These are phyloP conservation scores for Trypoxylus dichotomus DNA, from an alignment of 1,140 invertebrate genomes.

Conservation along the genomic window DNA sequence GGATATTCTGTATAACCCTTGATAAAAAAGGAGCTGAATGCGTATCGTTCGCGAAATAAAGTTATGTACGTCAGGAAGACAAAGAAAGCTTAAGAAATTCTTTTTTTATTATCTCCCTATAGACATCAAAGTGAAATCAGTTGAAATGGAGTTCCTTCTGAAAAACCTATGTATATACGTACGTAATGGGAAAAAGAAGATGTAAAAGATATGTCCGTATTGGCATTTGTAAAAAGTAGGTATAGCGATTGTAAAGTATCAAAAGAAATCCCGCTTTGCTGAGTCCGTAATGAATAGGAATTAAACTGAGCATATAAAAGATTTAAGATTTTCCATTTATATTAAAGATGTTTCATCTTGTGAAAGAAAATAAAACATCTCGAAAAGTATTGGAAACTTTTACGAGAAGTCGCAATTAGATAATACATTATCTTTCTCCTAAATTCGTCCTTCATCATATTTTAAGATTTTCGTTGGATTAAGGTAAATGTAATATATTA, in stretches of 20 bases:
- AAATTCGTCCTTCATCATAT: no score
- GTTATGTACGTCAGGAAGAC: background rate
- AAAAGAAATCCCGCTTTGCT: background rate
- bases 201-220: background rate
- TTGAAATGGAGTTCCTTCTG: background rate
- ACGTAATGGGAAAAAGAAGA: background rate
- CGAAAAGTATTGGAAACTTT: no score
- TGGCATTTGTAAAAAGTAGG: background rate
- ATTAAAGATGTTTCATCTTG: background rate
- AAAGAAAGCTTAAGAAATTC: background rate
- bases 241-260: background rate
- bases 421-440: no score
- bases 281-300: background rate
- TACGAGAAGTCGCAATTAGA: no score
- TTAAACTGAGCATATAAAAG: no score
- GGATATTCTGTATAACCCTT: no score
- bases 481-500: no score
- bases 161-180: background rate
- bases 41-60: background rate
- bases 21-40: background rate
- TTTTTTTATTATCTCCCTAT: background rate
- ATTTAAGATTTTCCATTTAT: background rate
- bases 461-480: no score
- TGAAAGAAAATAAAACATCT: background rate
- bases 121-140: background rate